Percentiles rank a stretch among this genome's conserved stretches.
Evolutionary conservation across 2,113 vertebrate species (phyloP).

Genomic region (Macheiramphus alcinus): DNA sequence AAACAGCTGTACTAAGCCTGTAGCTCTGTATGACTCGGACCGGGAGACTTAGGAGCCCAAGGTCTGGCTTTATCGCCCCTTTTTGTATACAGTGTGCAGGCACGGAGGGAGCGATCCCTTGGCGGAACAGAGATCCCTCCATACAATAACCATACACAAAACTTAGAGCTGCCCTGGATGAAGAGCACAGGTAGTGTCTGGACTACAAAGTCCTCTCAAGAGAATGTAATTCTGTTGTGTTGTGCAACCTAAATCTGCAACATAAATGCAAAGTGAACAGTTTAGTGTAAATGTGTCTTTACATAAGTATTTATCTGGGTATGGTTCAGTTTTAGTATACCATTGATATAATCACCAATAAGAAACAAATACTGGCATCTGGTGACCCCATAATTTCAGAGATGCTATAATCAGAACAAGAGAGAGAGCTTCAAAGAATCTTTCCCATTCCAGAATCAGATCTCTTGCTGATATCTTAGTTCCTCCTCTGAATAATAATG

Average conservation of each 20-base stretch:
- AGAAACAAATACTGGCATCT: background rate
- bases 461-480: conserved; percentile 17
- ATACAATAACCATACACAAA: background rate
- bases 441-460: conserved; percentile 5
- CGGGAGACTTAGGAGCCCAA: background rate
- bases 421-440: background rate
- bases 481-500: conserved; percentile 56
- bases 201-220: background rate
- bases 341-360: background rate
- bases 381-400: background rate
- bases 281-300: background rate
- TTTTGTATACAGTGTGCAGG: background rate
- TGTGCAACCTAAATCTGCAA: background rate
- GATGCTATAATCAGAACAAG: background rate
- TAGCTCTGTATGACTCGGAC: background rate
- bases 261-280: background rate
- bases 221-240: background rate
- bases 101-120: background rate
- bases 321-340: background rate
- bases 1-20: background rate
- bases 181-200: background rate
- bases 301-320: background rate
- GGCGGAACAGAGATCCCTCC: background rate
- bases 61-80: background rate
- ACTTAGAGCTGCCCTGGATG: background rate